These are phyloP conservation scores for Epizoanthus rinbou DNA, from an alignment of 92 coral and sea anemone species.

Conservation along the genomic window DNA sequence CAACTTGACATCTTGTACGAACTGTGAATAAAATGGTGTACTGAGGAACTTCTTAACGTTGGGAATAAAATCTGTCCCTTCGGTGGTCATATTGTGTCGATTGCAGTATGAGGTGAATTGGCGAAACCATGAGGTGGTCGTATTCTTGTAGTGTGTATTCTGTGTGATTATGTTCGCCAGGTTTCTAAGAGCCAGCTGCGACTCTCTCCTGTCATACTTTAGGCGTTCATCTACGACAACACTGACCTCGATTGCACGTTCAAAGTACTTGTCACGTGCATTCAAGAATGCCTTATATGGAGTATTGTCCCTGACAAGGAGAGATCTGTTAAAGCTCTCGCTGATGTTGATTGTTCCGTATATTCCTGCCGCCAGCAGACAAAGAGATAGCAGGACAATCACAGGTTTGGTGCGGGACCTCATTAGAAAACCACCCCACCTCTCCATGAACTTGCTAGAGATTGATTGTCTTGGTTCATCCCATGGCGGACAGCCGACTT, in stretches of 20 bases:
- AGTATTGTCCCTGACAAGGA: conserved; percentile 69
- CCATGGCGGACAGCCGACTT: conserved; percentile 56
- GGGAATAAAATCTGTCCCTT: conserved; percentile 6
- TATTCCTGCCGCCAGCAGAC: conserved; percentile 67
- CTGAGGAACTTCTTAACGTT: conserved; percentile 24
- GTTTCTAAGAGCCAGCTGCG: conserved; percentile 57
- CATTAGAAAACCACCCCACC: conserved; percentile 61
- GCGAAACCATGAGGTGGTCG: conserved; percentile 67
- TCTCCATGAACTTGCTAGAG: conserved; percentile 51
- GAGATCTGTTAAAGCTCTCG: conserved; percentile 69
- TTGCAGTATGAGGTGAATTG: conserved; percentile 38
- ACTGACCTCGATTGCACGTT: conserved; percentile 52
- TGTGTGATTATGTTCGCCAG: conserved; percentile 47
- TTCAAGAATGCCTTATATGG: conserved; percentile 55
- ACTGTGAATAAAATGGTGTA: conserved; percentile 19
- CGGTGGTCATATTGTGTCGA: conserved; percentile 18
- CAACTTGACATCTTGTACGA: conserved; percentile 55
- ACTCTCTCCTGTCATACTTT: conserved; percentile 49
- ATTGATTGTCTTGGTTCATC: conserved; percentile 51
- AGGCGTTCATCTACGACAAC: conserved; percentile 50
- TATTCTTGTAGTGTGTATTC: conserved; percentile 60
- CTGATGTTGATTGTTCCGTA: conserved; percentile 69
- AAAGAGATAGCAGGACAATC: conserved; percentile 59
- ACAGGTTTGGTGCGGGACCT: conserved; percentile 39
- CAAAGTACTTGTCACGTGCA: conserved; percentile 58